Conservation (phyloP, 2,888 invertebrate species). For the Leptopilina drosophilae region DNA sequence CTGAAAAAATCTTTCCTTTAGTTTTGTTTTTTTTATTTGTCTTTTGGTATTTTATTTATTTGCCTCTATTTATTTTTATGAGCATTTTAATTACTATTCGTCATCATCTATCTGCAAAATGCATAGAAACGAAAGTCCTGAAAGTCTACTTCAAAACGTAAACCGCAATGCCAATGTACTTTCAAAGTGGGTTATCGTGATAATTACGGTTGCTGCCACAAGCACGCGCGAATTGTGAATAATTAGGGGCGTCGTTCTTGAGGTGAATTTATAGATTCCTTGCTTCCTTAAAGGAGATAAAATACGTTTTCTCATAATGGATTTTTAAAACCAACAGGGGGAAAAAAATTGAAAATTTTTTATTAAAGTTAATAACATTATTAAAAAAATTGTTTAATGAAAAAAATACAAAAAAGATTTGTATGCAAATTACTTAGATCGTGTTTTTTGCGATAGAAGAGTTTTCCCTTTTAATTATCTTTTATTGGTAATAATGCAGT, state of each 20-base stretch:
- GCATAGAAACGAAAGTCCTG: not conserved
- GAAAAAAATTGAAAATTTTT: too few species aligned
- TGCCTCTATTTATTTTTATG: not conserved
- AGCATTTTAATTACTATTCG: not conserved
- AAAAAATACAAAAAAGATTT: too few species aligned
- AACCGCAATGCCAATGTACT: conserved; percentile 35
- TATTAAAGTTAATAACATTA: too few species aligned
- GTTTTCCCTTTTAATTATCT: too few species aligned
- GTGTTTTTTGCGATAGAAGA: too few species aligned
- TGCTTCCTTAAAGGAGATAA: not conserved
- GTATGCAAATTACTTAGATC: too few species aligned
- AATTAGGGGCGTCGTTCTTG: conserved; percentile 39
- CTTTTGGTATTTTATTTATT: too few species aligned
- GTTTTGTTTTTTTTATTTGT: not conserved
- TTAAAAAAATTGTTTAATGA: too few species aligned
- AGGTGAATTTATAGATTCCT: conserved; percentile 20
- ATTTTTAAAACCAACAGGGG: not conserved
- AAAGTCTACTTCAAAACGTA: conserved; percentile 16
- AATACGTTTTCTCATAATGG: not conserved
- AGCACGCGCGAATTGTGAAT: conserved; percentile 45
- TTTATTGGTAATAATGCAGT: too few species aligned
- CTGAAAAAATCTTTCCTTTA: not conserved
- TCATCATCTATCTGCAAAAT: not conserved
- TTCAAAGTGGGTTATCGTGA: conserved; percentile 56
- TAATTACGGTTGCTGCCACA: conserved; percentile 51